phyloP scores from a whole-genome alignment of 2,113 vertebrate species.

The Vidua chalybeata region DNA sequence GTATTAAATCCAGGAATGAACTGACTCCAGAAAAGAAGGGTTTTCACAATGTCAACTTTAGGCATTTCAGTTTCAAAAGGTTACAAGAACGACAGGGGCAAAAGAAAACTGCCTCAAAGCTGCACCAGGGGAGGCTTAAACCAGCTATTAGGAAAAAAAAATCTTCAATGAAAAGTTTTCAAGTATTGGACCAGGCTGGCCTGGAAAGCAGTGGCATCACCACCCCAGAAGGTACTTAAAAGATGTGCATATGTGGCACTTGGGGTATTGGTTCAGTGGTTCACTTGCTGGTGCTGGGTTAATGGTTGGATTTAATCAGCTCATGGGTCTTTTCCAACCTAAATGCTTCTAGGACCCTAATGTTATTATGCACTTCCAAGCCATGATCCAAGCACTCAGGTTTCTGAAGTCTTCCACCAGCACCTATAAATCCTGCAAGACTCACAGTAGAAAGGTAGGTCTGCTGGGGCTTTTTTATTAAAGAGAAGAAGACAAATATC shows the following conservation, averaged over 20 bases:
- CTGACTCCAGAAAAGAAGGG: not conserved
- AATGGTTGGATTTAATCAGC: not conserved
- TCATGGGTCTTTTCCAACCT: not conserved
- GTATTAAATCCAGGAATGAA: not conserved
- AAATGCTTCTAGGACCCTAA: not conserved
- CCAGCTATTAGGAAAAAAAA: not conserved
- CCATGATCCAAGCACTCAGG: not conserved
- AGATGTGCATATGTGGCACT: not conserved
- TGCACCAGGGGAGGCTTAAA: not conserved
- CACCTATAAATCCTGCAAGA: not conserved
- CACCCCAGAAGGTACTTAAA: not conserved
- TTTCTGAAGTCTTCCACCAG: not conserved
- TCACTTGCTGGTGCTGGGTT: not conserved
- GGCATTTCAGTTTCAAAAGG: not conserved
- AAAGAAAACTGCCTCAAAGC: not conserved
- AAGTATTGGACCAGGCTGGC: not conserved
- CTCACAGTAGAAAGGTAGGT: not conserved
- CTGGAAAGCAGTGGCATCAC: not conserved
- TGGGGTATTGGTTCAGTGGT: not conserved
- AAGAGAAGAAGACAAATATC: not conserved
- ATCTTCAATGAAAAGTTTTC: not conserved
- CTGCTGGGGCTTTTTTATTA: not conserved
- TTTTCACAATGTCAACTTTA: not conserved
- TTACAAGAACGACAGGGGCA: not conserved
- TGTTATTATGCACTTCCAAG: not conserved